Evolutionary conservation across 2,888 invertebrate species (phyloP).

Genomic region (Cephus nigrinus): DNA sequence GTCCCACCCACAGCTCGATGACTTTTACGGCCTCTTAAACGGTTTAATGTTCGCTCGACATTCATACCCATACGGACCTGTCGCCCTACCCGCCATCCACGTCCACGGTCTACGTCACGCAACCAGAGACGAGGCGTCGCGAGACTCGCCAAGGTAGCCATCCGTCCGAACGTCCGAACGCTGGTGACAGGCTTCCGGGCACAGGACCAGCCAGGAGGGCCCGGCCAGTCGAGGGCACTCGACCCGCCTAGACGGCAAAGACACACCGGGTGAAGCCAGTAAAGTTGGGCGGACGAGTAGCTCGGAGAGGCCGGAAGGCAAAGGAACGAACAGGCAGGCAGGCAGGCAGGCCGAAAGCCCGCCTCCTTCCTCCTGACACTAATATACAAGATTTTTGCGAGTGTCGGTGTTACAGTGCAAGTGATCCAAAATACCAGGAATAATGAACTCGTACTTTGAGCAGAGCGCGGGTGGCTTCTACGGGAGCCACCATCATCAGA

Average conservation of each 20-base stretch:
- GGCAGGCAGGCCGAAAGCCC: neutral
- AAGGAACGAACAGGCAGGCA: constrained; percentile 29
- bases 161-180: neutral
- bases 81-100: constrained; percentile 21
- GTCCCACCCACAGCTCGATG: constrained; percentile 44
- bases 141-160: neutral
- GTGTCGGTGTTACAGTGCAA: constrained; percentile 55
- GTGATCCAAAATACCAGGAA: constrained; percentile 61
- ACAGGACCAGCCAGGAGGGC: neutral
- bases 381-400: constrained; percentile 11
- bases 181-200: neutral
- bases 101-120: neutral
- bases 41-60: constrained; percentile 32
- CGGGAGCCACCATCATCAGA: constrained; percentile 89
- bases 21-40: constrained; percentile 55
- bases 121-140: constrained; percentile 1
- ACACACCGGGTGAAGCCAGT: neutral
- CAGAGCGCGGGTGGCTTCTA: constrained; percentile 89
- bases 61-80: constrained; percentile 8
- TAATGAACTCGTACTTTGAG: constrained; percentile 96
- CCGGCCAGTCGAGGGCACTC: neutral
- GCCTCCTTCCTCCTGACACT: neutral
- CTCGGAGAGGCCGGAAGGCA: constrained; percentile 12
- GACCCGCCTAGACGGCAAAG: neutral
- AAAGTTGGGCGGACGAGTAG: neutral